Evolutionary conservation across 2,888 invertebrate genomes (phyloP), one percentile per base, ranked within the genome.

Genomic region (Caenorhabditis afra): DNA sequence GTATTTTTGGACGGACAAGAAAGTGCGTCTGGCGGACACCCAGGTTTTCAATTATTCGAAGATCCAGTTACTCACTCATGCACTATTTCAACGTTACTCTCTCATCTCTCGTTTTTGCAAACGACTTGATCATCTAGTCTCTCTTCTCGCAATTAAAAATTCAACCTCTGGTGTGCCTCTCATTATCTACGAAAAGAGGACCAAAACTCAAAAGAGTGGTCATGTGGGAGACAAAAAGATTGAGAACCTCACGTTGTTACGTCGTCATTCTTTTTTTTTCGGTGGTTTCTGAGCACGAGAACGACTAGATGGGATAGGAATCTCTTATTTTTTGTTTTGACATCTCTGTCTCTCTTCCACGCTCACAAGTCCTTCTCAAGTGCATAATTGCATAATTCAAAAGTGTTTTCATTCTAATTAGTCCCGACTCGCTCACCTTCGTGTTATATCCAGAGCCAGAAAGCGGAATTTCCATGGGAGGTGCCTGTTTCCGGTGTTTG

Each of bases 401-500:
- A n/a, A n/a, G n/a, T n/a, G n/a, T n/a, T n/a, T n/a, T n/a, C n/a
- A n/a, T n/a, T n/a, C n/a, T n/a, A n/a, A n/a, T n/a, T n/a, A n/a
- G n/a, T n/a, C n/a, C n/a, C n/a, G n/a, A n/a, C n/a, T n/a, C n/a
- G n/a, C 70, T 39, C 35, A 77, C 77, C 45, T 66, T 70, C 35
- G 70, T 70, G 39, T 37, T 58, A 59, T 77, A 77, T 14, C 41
- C 41, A 0, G 59, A 59, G 49, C 49, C 52, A 14, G 23, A 12
- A 0, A 47, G 23, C 3, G 20, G 18, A n/a, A 77, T 41, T 37
- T 71, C 70, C 1, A 53, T 37, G 7, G 79, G 79, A n/a, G 73
- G 73, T 1, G 35, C 23, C 52, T 79, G 73, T 52, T 68, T 73
- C 35, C 73, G 20, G 29, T 73, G 79, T 23, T 79, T 79, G n/a